These are phyloP conservation scores for Lordiphosa collinella DNA, from an alignment of 1,140 invertebrate genomes.

Conservation along the genomic window DNA sequence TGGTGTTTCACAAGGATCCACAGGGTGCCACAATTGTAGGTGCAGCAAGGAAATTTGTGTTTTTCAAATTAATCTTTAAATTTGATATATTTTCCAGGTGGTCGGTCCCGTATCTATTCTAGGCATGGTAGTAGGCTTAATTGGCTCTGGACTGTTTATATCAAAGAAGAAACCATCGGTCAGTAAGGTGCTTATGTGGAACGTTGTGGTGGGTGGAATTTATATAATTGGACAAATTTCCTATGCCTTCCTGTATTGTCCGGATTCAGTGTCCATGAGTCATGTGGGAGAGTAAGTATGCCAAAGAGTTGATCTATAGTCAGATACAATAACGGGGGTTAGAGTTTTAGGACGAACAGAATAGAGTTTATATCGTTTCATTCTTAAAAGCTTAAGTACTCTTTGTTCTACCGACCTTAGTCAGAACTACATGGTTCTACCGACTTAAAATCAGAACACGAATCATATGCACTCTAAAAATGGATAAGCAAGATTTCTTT, in stretches of 20 bases:
- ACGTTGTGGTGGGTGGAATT: slow-evolving; percentile 83
- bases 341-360: too few relatives aligned
- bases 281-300: slow-evolving; percentile 55
- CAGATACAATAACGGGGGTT: too few relatives aligned
- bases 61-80: slow-evolving; percentile 76
- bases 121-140: slow-evolving; percentile 83
- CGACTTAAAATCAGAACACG: too few relatives aligned
- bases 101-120: slow-evolving; percentile 82
- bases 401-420: too few relatives aligned
- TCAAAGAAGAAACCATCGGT: slow-evolving; percentile 83
- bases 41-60: slow-evolving; percentile 58
- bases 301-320: neutral
- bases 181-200: slow-evolving; percentile 83
- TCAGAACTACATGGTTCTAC: too few relatives aligned
- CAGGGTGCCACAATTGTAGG: slow-evolving; percentile 82
- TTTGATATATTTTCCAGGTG: slow-evolving; percentile 43
- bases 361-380: too few relatives aligned
- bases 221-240: slow-evolving; percentile 81
- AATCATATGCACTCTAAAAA: too few relatives aligned
- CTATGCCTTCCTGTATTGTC: slow-evolving; percentile 83
- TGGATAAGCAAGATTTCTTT: too few relatives aligned
- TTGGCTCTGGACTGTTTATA: slow-evolving; percentile 83
- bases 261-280: slow-evolving; percentile 43
- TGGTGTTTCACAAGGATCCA: slow-evolving; percentile 84
- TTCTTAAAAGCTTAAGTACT: too few relatives aligned